These are phyloP conservation scores for Melanotaenia pygmaea DNA, from an alignment of 2,797 vertebrate species.

Conservation along the genomic window DNA sequence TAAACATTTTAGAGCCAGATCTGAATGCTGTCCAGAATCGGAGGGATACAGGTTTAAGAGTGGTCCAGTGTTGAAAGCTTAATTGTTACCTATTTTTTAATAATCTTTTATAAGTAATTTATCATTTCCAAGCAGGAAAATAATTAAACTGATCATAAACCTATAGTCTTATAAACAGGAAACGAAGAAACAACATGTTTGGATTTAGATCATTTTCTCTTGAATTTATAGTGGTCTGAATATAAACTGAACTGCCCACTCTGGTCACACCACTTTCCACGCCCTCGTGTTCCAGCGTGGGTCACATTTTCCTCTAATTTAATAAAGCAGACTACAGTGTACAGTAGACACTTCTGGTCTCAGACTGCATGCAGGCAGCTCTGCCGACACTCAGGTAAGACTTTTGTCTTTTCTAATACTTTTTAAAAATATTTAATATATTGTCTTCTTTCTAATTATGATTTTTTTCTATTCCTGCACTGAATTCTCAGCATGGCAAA, in stretches of 20 bases:
- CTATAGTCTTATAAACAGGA: too few species aligned
- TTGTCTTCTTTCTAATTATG: not conserved
- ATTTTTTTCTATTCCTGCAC: not conserved
- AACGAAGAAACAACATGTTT: too few species aligned
- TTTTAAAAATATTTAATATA: not conserved
- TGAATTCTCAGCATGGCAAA: not conserved
- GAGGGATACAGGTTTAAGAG: not conserved
- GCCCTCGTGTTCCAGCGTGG: slow-evolving; percentile 17
- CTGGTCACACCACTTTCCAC: slow-evolving; percentile 44
- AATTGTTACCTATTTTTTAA: not conserved
- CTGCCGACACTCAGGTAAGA: slow-evolving; percentile 27
- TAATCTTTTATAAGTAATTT: too few species aligned
- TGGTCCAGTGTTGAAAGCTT: not conserved
- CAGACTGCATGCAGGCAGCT: slow-evolving; percentile 8
- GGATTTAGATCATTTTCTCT: not conserved
- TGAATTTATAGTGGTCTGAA: slow-evolving; percentile 49
- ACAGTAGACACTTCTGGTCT: slow-evolving; percentile 18
- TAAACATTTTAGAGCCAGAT: not conserved
- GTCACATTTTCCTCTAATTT: slow-evolving; percentile 36
- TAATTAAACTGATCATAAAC: not conserved
- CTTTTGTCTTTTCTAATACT: not conserved
- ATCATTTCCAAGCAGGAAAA: too few species aligned
- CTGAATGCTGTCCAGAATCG: too few species aligned
- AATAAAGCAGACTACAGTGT: slow-evolving; percentile 53
- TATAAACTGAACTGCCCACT: slow-evolving; percentile 49